Evolutionary conservation across 2,113 vertebrate genomes (phyloP), one percentile per base, ranked within the genome.

Genomic region (Crypturellus undulatus): DNA sequence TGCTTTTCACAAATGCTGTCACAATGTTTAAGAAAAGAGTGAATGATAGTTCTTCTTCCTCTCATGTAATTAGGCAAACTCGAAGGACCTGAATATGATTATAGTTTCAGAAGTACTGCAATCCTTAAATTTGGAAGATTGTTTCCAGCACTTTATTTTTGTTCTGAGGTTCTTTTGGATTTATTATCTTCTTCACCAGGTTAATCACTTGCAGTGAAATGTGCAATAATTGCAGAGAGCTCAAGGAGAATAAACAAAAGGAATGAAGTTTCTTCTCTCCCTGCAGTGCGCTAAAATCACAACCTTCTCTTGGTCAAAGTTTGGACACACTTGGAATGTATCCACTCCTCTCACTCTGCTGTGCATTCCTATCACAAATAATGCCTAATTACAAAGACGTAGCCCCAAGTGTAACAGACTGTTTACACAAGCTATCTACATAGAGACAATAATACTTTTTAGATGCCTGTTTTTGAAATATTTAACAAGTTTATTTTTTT

Each of bases 101-200:
- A 58, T 1, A 0, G 58, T 68, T 96, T 93, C 94, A 86, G 69
- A 83, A 75, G 30, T 30, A 87, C 49, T 64, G 16, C 58, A 86
- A 73, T 26, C 12, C 52, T 87, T 84, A 78, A 68, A 90, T 81
- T 28, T 13, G 7, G 65, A 88, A 38, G 18, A 60, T 28, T 40
- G 22, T 80, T 95, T 94, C 85, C 82, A 92, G 69, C 43, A 15
- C 25, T 69, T 0, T 78, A 28, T 73, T 86, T 92, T 91, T 86
- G 36, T 89, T 90, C 69, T 89, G 64, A 3, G 2, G 21, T 90
- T 78, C 71, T 78, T 92, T 43, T 68, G 90, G 20, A 6, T 94
- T 94, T 75, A 87, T 96, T 95, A 94, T 92, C 92, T 81, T 80
- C 85, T 69, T 79, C 93, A 83, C 92, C 93, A 94, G 88, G 95